Percentiles rank a stretch among this genome's conserved stretches.
Conservation (phyloP, 2,113 vertebrate genomes). For the Ctenomys sociabilis region DNA sequence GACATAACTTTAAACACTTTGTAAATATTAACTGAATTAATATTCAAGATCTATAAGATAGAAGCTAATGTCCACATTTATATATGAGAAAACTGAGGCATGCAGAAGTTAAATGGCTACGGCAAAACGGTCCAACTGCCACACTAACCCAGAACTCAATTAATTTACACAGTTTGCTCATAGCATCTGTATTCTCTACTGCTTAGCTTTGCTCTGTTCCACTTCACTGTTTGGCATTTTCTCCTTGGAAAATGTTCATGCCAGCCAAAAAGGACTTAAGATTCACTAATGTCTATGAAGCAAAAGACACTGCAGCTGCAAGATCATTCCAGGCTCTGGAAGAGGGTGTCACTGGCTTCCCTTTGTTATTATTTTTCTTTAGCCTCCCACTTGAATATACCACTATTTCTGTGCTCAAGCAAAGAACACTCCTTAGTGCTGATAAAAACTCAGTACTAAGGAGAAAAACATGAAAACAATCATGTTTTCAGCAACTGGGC, state of each 20-base stretch:
- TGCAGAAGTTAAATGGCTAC: background rate
- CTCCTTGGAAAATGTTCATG: conserved; percentile 17
- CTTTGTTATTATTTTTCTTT: background rate
- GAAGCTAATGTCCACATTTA: background rate
- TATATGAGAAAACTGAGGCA: conserved; percentile 10
- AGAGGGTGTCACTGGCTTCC: background rate
- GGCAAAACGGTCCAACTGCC: background rate
- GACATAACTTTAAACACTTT: background rate
- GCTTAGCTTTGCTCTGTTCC: background rate
- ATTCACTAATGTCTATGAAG: conserved; percentile 17
- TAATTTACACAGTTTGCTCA: no score
- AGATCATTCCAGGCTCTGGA: background rate
- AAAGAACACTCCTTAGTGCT: background rate
- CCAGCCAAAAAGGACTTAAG: background rate
- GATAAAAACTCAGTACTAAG: background rate
- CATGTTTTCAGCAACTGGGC: background rate
- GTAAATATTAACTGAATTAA: background rate
- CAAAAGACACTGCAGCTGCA: conserved; percentile 22
- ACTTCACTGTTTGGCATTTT: conserved; percentile 3
- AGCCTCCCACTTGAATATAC: conserved; percentile 19
- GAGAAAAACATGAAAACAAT: background rate
- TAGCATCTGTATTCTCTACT: background rate
- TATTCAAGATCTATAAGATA: background rate
- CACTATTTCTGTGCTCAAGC: background rate
- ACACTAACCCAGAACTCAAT: background rate